phyloP scores from a whole-genome alignment of 1,140 invertebrate genomes.

The Hestina assimilis region DNA sequence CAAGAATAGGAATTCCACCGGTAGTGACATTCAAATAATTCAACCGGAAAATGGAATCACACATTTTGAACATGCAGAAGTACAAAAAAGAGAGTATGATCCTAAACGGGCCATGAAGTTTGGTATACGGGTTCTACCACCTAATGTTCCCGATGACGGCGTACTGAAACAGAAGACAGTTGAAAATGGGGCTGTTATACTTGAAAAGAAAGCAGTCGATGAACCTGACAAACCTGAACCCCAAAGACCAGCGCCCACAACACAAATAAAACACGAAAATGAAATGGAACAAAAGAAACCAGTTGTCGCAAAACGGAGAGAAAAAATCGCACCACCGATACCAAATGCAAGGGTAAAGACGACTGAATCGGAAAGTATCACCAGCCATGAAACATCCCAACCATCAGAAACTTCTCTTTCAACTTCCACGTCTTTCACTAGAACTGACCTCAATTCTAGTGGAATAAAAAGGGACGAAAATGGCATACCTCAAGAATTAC shows the following conservation, averaged over 20 bases:
- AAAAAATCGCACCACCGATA: conserved; percentile 73
- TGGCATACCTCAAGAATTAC: conserved; percentile 82
- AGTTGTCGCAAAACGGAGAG: conserved; percentile 73
- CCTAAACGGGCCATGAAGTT: conserved; percentile 82
- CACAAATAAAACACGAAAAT: conserved; percentile 64
- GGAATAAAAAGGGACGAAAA: conserved; percentile 80
- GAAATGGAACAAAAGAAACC: conserved; percentile 70
- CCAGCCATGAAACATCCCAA: conserved; percentile 49
- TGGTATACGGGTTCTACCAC: conserved; percentile 83
- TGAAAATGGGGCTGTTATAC: conserved; percentile 66
- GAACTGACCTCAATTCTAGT: conserved; percentile 75
- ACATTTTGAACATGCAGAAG: conserved; percentile 66
- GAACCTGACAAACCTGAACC: conserved; percentile 75
- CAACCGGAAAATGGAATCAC: conserved; percentile 70
- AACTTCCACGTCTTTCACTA: conserved; percentile 45
- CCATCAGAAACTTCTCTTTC: conserved; percentile 44
- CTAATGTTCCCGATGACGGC: conserved; percentile 75
- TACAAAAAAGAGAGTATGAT: conserved; percentile 71
- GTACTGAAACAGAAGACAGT: conserved; percentile 72
- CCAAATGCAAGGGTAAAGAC: conserved; percentile 68
- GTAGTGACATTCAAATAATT: conserved; percentile 67
- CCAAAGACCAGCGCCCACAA: conserved; percentile 42
- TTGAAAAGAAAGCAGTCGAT: conserved; percentile 72
- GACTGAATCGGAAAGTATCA: conserved; percentile 47
- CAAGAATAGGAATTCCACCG: conserved; percentile 62